phyloP scores from a whole-genome alignment of 1,140 invertebrate genomes.

The Phocides pigmalion region DNA sequence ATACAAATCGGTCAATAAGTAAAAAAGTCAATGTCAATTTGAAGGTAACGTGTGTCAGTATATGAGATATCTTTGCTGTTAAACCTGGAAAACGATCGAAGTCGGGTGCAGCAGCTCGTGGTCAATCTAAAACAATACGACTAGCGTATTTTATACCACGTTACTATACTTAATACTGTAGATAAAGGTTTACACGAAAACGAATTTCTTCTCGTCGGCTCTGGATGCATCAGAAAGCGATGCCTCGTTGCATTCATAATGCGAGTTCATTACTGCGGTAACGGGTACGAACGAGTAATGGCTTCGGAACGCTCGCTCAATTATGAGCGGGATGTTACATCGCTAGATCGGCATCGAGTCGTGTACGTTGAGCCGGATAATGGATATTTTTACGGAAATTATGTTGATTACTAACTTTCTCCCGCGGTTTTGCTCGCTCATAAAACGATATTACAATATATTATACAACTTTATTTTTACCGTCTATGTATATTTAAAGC shows the following conservation, averaged over 20 bases:
- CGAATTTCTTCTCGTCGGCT: constrained; percentile 78
- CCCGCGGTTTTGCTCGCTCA: no score
- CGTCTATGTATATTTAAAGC: no score
- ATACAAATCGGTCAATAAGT: no score
- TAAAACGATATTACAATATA: no score
- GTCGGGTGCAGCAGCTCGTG: no score
- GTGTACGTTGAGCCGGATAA: constrained; percentile 6
- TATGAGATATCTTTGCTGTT: no score
- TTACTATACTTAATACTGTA: no score
- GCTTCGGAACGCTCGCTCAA: constrained; percentile 74
- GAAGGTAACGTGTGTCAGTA: no score
- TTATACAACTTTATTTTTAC: no score
- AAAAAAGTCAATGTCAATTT: no score
- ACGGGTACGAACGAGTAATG: constrained; percentile 66
- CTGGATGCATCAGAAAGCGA: constrained; percentile 62
- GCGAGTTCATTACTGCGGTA: constrained; percentile 77
- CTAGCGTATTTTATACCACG: constrained; percentile 45
- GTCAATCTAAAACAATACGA: constrained; percentile 35
- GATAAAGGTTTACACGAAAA: constrained; percentile 80
- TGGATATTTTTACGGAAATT: not conserved
- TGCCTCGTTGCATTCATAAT: constrained; percentile 83
- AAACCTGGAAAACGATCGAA: no score
- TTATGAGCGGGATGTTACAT: constrained; percentile 78
- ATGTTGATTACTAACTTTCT: no score
- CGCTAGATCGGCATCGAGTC: constrained; percentile 42